Evolutionary conservation across 2,113 vertebrate genomes (phyloP).

Genomic region (Xerus inauris): DNA sequence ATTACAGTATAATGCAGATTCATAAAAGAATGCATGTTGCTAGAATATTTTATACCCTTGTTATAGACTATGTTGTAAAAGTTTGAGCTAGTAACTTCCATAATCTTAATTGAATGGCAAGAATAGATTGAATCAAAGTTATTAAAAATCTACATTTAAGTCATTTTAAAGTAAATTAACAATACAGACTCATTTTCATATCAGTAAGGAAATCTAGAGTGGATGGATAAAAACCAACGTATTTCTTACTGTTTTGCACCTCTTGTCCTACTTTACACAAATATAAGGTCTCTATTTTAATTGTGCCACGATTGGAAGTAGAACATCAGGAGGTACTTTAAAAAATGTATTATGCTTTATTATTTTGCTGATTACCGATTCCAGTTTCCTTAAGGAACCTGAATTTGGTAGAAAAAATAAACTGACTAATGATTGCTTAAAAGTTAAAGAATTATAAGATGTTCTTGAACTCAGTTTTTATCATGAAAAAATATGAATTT

Average conservation of each 20-base stretch:
- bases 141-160: neutral
- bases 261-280: neutral
- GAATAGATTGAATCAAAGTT: neutral
- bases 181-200: neutral
- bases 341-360: neutral
- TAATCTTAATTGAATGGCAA: neutral
- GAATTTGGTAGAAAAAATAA: too few species aligned
- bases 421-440: neutral
- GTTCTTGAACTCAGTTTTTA: neutral
- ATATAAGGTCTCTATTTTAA: neutral
- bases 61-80: neutral
- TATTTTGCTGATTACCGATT: constrained; percentile 7
- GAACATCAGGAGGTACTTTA: neutral
- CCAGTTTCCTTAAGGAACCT: neutral
- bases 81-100: neutral
- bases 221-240: neutral
- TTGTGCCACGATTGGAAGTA: neutral
- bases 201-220: neutral
- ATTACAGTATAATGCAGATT: neutral
- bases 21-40: neutral
- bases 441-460: neutral
- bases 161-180: constrained; percentile 25
- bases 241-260: neutral
- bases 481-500: constrained; percentile 17
- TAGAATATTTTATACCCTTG: neutral